A percentile compares a stretch with the other conserved stretches of the same genome.
These are phyloP conservation scores for Parthenolecanium corni DNA, from an alignment of 2,888 invertebrate species.

Conservation along the genomic window DNA sequence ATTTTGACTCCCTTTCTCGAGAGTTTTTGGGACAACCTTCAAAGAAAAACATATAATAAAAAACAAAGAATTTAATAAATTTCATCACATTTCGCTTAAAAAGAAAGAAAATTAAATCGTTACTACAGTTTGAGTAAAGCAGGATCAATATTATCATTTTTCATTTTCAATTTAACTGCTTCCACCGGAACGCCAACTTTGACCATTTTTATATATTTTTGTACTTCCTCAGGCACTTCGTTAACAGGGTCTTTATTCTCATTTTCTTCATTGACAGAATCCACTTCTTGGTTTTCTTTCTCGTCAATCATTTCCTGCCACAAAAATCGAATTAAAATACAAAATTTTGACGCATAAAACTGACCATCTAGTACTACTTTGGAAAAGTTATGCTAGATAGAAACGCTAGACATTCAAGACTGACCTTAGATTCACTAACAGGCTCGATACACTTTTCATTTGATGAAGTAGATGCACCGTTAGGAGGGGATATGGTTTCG, in stretches of 20 bases:
- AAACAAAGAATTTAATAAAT: neutral
- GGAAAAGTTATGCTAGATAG: too few relatives aligned
- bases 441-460: neutral
- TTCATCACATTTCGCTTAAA: too few relatives aligned
- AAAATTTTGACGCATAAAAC: too few relatives aligned
- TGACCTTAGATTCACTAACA: neutral
- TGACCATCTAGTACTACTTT: too few relatives aligned
- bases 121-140: conserved; percentile 46
- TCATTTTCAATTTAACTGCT: conserved; percentile 61
- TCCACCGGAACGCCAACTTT: conserved; percentile 73
- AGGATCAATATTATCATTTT: conserved; percentile 69
- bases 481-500: conserved; percentile 33
- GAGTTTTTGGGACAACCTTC: neutral
- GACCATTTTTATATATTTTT: conserved; percentile 55
- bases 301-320: too few relatives aligned
- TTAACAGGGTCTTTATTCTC: neutral
- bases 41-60: neutral
- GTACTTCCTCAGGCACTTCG: conserved; percentile 15
- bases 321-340: too few relatives aligned
- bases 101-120: neutral
- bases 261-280: neutral
- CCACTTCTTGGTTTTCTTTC: conserved; percentile 3
- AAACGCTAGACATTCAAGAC: conserved; percentile 5
- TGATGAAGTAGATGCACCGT: neutral
- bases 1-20: too few relatives aligned